Base-by-base conservation (phyloP, 1,140 invertebrate species). In the Drosophila albomicans region DNA sequence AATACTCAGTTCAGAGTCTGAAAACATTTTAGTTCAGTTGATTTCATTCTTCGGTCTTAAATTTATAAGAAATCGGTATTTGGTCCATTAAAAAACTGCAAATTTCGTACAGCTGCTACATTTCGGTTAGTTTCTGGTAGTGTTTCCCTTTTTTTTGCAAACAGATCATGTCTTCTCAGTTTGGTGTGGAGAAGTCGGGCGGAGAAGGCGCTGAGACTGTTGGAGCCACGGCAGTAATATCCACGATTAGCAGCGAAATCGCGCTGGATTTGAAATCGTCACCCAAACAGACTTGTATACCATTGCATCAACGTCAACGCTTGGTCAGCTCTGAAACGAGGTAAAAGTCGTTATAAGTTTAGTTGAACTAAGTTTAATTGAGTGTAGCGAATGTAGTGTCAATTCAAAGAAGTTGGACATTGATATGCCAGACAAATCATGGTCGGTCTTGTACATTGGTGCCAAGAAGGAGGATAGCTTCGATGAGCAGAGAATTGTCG, bases 381-480 rank as follows among this genome's bases (percentile, higher is more conserved):
- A 15, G 41, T 13, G 41, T 0, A 20, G 20, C 20, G 0, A 32
- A 25, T 20, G 8, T 32, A 81, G 54, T 51, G 68, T 16, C 8
- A 59, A 32, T 10, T 35, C 62, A 5, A 65, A 65, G 2, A 56
- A 46, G 16, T 8, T 48, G 15, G 52, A 79, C 2, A 76, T 68
- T 35, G 81, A 86, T 8, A 70, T 85, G 3, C 79, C 86, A 8
- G 91, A 92, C 48, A 92, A 92, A 49, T 92, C 91, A 6, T 92
- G 90, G 86, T 92, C 91, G 3, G 91, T 92, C 0, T 54, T 92
- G 1, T 92, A 88, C 15, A 51, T 91, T 16, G 79, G 91, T 1
- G 13, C 59, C 15, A 68, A 48, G 43, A 86, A 73, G 56, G 57
- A 74, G 30, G 62, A 76, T 7, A 6, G n/a, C 13, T 45, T 64